phyloP scores from a whole-genome alignment of 37 sponge, comb jelly and placozoan species.

The Lycopodina hypogea region DNA sequence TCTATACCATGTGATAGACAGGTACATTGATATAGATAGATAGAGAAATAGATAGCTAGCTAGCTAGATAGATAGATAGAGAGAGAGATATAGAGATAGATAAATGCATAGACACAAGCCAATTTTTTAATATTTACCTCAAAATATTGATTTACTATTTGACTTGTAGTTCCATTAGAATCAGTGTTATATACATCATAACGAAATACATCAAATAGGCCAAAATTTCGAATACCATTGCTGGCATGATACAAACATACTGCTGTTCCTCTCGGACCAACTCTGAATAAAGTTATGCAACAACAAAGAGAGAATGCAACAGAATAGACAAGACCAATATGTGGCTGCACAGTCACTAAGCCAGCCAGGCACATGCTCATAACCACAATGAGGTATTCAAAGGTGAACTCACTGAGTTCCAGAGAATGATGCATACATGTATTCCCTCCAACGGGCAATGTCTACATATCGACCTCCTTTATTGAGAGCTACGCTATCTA shows the following conservation, averaged over 20 bases:
- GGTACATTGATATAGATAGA: too few relatives aligned
- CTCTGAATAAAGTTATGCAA: not conserved
- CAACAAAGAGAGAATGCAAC: not conserved
- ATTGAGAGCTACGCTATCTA: constrained; percentile 30
- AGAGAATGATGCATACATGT: constrained; percentile 46
- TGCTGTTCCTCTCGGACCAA: constrained; percentile 36
- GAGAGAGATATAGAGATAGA: too few relatives aligned
- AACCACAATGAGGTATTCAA: not conserved
- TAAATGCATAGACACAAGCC: not conserved
- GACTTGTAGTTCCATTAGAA: constrained; percentile 1
- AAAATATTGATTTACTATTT: constrained; percentile 18
- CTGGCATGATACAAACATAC: constrained; percentile 35
- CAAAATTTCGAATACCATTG: not conserved
- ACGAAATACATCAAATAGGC: constrained; percentile 36
- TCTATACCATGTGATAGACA: not conserved
- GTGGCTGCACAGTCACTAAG: too few relatives aligned
- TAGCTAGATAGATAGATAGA: too few relatives aligned
- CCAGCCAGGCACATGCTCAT: too few relatives aligned
- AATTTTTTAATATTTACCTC: constrained; percentile 25
- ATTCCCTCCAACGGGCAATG: not conserved
- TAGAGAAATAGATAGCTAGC: too few relatives aligned
- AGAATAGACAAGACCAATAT: not conserved
- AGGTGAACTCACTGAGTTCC: constrained; percentile 20
- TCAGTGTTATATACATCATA: not conserved
- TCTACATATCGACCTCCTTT: constrained; percentile 8